Evolutionary conservation across 2,113 vertebrate species (phyloP).

Genomic region (Tor tambroides): DNA sequence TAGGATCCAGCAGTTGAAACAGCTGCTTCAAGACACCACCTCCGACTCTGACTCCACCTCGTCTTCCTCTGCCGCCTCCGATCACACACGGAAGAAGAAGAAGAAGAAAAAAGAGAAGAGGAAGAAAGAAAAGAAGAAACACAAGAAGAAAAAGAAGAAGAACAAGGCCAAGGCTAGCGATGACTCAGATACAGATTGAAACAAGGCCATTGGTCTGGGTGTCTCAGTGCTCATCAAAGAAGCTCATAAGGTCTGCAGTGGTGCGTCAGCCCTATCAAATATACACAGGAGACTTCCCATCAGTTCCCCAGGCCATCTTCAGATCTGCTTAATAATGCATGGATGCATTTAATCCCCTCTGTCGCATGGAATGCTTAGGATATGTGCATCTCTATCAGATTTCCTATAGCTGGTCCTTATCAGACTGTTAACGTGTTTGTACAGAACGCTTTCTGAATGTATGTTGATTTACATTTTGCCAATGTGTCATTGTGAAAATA

Average conservation of each 20-base stretch:
- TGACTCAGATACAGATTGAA: slow-evolving; percentile 74
- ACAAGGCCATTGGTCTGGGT: neutral
- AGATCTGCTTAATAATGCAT: slow-evolving; percentile 61
- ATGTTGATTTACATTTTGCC: neutral
- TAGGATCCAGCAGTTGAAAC: slow-evolving; percentile 92
- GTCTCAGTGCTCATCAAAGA: neutral
- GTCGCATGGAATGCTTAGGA: slow-evolving; percentile 44
- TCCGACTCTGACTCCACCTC: slow-evolving; percentile 80
- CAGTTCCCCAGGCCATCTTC: slow-evolving; percentile 39
- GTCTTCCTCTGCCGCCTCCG: slow-evolving; percentile 76
- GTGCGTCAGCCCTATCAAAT: slow-evolving; percentile 21
- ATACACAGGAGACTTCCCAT: neutral
- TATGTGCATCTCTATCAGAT: slow-evolving; percentile 54
- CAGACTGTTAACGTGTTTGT: slow-evolving; percentile 20
- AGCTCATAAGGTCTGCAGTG: slow-evolving; percentile 12
- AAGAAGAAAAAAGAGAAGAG: slow-evolving; percentile 68
- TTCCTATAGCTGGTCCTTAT: neutral
- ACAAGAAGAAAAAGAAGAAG: slow-evolving; percentile 79
- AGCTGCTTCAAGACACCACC: slow-evolving; percentile 90
- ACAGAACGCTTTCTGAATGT: slow-evolving; percentile 29
- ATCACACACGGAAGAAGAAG: slow-evolving; percentile 68
- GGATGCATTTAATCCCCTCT: slow-evolving; percentile 52
- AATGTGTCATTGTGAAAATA: neutral
- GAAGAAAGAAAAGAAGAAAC: slow-evolving; percentile 73
- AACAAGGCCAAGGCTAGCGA: slow-evolving; percentile 79